A percentile compares a stretch with the other conserved stretches of the same genome.
Evolutionary conservation across 2,797 vertebrate species (phyloP).

Genomic region (Hapalemur alaotrensis): DNA sequence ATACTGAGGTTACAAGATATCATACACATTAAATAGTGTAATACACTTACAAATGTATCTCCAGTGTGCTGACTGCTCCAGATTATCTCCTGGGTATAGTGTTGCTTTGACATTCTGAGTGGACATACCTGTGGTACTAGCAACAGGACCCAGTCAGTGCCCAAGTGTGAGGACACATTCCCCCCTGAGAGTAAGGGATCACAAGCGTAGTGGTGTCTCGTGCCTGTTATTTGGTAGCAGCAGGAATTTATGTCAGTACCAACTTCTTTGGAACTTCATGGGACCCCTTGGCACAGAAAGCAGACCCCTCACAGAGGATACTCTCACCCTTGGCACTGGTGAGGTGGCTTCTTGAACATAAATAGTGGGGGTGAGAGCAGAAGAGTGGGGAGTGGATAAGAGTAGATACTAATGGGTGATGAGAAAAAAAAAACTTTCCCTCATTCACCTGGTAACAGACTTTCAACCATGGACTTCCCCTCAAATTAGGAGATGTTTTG

Average conservation of each 20-base stretch:
- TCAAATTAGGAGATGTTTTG: neutral
- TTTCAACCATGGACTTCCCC: neutral
- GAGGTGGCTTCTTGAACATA: neutral
- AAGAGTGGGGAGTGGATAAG: neutral
- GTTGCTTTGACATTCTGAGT: neutral
- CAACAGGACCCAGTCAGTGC: neutral
- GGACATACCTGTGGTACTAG: fast-evolving
- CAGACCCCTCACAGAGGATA: neutral
- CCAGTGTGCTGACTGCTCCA: neutral
- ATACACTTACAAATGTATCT: neutral
- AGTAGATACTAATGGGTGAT: neutral
- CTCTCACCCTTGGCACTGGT: neutral
- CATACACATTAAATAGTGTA: neutral
- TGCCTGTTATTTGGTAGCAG: neutral
- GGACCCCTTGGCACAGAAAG: neutral
- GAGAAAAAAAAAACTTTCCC: neutral
- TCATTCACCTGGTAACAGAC: neutral
- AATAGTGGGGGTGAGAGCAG: neutral
- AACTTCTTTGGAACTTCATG: neutral
- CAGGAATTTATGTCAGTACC: neutral
- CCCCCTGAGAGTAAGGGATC: too few species aligned
- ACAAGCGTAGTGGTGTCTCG: neutral
- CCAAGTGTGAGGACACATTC: neutral
- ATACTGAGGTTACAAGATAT: neutral
- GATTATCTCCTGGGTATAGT: neutral